Evolutionary conservation across 2,888 invertebrate species (phyloP), one percentile per base, ranked within the genome.

Genomic region (Tetanocera ferruginea): DNA sequence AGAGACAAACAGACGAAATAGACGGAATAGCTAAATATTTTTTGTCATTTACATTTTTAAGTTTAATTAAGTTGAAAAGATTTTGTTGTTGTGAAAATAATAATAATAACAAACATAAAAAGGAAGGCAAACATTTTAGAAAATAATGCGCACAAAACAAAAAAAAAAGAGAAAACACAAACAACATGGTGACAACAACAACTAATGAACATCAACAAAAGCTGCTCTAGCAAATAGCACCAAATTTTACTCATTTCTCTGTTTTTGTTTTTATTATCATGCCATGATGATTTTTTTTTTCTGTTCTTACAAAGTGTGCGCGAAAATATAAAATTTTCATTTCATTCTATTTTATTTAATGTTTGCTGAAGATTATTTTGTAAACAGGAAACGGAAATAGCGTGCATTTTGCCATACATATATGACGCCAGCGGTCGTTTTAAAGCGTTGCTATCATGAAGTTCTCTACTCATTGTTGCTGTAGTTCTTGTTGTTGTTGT

Each of bases 371-470:
- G 72, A 72, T 72, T 72, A 43, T 43, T 60, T 72, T 43, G 72
- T 72, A 72, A 72, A 72, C 72, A 60, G 72, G 60, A 72, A 60
- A 25, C 37, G 72, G 60, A 72, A 72, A 60, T 37, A 25, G 60
- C 19, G 25, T 19, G 23, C 23, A 17, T 55, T 19, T 11, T 19
- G 23, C 6, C 23, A 62, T 25, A 23, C 19, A 55, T 31, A 66
- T 17, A 66, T 5, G 19, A 17, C 37, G 17, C 66, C 31, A 19
- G 52, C 52, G 31, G n/a, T 28, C 19, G 57, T 34, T 31, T 51
- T 57, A 28, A 52, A 28, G 25, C 28, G n/a, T 14, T n/a, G 51
- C 51, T 52, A 14, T 28, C 25, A 1, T 28, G 25, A 28, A 52
- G 3, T 17, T 70, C 4, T 70, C 4, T 49, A 51, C 23, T 9